A percentile compares a stretch with the other conserved stretches of the same genome.
phyloP scores from a whole-genome alignment of 1,140 invertebrate genomes.

The Trichomalopsis sarcophagae region DNA sequence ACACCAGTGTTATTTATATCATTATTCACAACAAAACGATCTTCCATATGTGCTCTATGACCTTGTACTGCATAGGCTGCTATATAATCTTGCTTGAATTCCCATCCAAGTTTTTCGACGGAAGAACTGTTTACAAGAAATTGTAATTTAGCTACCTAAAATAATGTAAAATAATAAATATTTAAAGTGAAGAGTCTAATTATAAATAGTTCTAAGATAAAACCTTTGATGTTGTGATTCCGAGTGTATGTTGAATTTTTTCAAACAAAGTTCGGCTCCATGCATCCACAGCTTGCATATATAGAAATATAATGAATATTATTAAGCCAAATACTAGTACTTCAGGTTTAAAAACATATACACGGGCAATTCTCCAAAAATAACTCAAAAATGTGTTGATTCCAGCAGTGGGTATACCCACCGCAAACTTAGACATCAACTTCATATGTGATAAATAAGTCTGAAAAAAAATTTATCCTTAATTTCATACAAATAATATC shows the following conservation, averaged over 20 bases:
- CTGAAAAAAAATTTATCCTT: constrained; percentile 57
- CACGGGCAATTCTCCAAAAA: constrained; percentile 83
- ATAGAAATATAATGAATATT: constrained; percentile 81
- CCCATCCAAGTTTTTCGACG: constrained; percentile 82
- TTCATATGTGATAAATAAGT: constrained; percentile 89
- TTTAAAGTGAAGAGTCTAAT: neutral
- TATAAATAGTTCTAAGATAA: constrained; percentile 22
- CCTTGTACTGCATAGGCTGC: constrained; percentile 94
- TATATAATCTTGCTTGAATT: constrained; percentile 82
- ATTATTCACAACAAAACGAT: constrained; percentile 83
- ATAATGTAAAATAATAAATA: constrained; percentile 45
- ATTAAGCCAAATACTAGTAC: constrained; percentile 80
- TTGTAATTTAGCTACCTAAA: constrained; percentile 69
- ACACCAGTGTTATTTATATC: constrained; percentile 77
- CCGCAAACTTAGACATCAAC: constrained; percentile 85
- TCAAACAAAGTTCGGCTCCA: constrained; percentile 85
- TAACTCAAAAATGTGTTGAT: constrained; percentile 77
- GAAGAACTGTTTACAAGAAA: constrained; percentile 68
- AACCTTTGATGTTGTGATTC: constrained; percentile 76
- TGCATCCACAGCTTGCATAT: constrained; percentile 86
- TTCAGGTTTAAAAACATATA: constrained; percentile 86
- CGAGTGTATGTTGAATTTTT: constrained; percentile 82
- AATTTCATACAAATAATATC: neutral
- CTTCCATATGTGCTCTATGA: constrained; percentile 92
- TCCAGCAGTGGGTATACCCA: constrained; percentile 79